Evolutionary conservation across 1,140 invertebrate genomes (phyloP), one percentile per base, ranked within the genome.

Genomic region (Idris sp.): DNA sequence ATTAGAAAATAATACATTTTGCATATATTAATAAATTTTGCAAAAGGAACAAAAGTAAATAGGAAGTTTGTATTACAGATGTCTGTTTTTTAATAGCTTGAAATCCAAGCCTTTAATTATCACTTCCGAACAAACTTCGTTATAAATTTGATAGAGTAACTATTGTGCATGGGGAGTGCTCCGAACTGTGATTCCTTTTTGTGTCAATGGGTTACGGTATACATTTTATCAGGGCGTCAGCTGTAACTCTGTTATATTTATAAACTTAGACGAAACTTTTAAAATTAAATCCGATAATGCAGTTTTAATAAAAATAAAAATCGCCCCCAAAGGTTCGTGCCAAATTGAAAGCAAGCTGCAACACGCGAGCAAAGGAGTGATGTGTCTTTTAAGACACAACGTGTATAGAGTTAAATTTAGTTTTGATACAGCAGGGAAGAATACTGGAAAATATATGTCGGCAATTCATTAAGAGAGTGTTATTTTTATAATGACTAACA

Each of bases 141-240:
- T 46, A 40, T 25, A 7, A 49, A 49, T 15, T 40, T 15, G 35
- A 61, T 49, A 40, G 26, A 53, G 28, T 41, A 18, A 56, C 43
- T 48, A n/a, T n/a, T n/a, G n/a, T n/a, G n/a, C n/a, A n/a, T n/a
- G 40, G 51, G 31, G 26, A 56, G 51, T 40, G 62, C 62, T 67
- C 14, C 33, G 11, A 51, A 48, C 62, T 67, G 62, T 67, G 62
- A 67, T 67, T 67, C 62, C 62, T 67, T 67, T 26, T 22, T 41
- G 18, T 38, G 25, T 14, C 31, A 9, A 11, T 41, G 16, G 4
- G 40, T 49, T 67, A 49, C 51, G 62, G 51, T 67, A 40, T 25
- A 11, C 46, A 11, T 43, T 51, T 64, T 33, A 41, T 58, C 41
- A 8, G 4, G 11, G 41, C 19, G 62, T 67, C 62, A 67, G 62